Evolutionary conservation across 2,797 vertebrate genomes (phyloP).

Genomic region (Poeciliopsis infans): DNA sequence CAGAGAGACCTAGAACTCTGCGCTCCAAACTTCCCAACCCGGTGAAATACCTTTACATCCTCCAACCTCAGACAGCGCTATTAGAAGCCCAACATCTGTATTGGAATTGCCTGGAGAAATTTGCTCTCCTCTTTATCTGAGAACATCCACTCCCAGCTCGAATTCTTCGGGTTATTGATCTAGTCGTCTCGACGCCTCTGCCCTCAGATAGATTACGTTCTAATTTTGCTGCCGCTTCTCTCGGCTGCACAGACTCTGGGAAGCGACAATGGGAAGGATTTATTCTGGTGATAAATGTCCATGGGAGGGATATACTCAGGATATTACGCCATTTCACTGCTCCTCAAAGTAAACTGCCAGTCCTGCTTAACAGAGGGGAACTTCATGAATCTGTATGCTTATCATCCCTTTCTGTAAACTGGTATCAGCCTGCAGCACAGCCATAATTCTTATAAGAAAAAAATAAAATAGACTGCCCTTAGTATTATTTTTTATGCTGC

Average conservation of each 20-base stretch:
- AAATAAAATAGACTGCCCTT: background rate
- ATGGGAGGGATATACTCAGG: conserved; percentile 28
- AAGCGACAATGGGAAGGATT: conserved; percentile 47
- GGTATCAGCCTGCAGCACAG: background rate
- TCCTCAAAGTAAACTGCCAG: conserved; percentile 53
- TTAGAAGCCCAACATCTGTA: conserved; percentile 37
- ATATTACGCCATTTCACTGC: conserved; percentile 47
- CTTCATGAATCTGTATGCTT: conserved; percentile 10
- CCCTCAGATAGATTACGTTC: conserved; percentile 57
- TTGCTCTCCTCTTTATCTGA: conserved; percentile 44
- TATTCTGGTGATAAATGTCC: conserved; percentile 51
- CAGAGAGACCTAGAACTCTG: background rate
- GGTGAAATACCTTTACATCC: conserved; percentile 24
- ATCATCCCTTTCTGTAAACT: background rate
- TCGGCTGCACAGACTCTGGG: conserved; percentile 30
- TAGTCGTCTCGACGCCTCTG: conserved; percentile 36
- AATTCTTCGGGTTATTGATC: conserved; percentile 64
- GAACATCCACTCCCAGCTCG: conserved; percentile 52
- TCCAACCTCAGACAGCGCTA: conserved; percentile 20
- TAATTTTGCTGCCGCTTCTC: conserved; percentile 56
- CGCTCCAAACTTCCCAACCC: background rate
- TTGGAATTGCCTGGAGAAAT: conserved; percentile 41
- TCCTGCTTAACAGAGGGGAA: conserved; percentile 39
- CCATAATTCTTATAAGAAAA: conserved; percentile 6
- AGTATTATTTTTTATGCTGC: background rate